Evolutionary conservation across 2,888 invertebrate genomes (phyloP), one percentile per base, ranked within the genome.

Genomic region (Dorcus hopei): DNA sequence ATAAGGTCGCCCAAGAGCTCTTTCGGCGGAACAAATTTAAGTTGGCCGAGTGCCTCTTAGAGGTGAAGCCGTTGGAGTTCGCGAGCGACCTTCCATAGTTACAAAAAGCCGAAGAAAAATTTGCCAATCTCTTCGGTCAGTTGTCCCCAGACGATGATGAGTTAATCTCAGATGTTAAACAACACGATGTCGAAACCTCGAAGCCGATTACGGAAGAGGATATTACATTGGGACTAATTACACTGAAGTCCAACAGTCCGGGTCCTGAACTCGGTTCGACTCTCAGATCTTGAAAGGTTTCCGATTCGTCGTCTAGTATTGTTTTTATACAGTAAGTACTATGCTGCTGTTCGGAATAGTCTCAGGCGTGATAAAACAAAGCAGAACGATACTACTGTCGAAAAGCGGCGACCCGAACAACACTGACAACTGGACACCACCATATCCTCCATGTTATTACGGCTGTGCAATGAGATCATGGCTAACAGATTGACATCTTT

Each of bases 391-490:
- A 9, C 54, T 64, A 3, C 47, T 64, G 9, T 58, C 52, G 3
- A 65, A 65, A 33, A 14, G 49, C 14, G 60, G 54, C 3, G 58
- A 56, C 11, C 51, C 52, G 0, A 16, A 63, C 39, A 64, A 7
- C 61, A 19, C 2, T 2, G 19, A 19, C 19, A 19, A 19, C 2
- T 19, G 19, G 19, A 19, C 1, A 19, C 19, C 8, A 67, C 65
- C 0, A 57, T 67, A 0, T 48, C 61, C 26, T 64, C 64, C 19
- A 42, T 57, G 3, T 5, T 61, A 0, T 26, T 63, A 1, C 40
- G 63, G 14, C n/a, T 66, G 6, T 40, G 61, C 9, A 53, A 64
- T n/a, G 50, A 52, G 9, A 57, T 63, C 8, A 14, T 65, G 3
- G 61, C 60, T 11, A 38, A 19, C 9, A 51, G 66, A 3, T 49